Evolutionary conservation across 2,113 vertebrate genomes (phyloP).

Genomic region (Halichoeres trimaculatus): DNA sequence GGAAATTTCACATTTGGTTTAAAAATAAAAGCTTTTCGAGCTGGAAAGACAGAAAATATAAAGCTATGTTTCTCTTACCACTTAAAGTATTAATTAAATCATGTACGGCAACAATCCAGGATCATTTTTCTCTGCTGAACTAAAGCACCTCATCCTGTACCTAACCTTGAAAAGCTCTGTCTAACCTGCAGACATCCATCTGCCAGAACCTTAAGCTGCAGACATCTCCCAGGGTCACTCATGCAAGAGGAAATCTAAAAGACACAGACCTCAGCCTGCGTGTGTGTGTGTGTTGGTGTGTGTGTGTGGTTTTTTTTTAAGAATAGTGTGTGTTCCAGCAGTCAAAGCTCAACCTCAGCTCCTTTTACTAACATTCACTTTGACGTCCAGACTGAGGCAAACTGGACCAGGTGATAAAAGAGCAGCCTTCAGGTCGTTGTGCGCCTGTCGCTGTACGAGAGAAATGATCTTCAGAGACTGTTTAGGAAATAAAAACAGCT

Average conservation of each 20-base stretch:
- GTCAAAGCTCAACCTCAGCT: neutral
- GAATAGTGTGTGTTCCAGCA: constrained; percentile 8
- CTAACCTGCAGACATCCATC: constrained; percentile 51
- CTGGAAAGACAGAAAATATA: too few species aligned
- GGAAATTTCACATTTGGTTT: neutral
- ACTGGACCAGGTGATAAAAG: neutral
- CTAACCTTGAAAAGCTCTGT: constrained; percentile 24
- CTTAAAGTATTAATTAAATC: too few species aligned
- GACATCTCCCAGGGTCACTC: constrained; percentile 7
- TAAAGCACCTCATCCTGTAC: neutral
- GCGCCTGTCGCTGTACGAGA: neutral
- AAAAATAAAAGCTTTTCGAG: neutral
- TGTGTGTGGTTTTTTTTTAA: neutral
- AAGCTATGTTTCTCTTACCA: too few species aligned
- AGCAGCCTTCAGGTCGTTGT: neutral
- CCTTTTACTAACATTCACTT: constrained; percentile 4
- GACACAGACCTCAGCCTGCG: neutral
- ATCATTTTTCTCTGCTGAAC: neutral
- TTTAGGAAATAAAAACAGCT: neutral
- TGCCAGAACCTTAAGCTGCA: constrained; percentile 19
- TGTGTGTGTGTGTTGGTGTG: neutral
- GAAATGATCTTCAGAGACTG: neutral
- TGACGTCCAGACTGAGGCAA: constrained; percentile 2
- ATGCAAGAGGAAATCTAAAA: constrained; percentile 15
- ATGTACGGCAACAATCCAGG: neutral